Base-by-base conservation (phyloP, 2,797 vertebrate species). In the Acestrorhynchus altus region DNA sequence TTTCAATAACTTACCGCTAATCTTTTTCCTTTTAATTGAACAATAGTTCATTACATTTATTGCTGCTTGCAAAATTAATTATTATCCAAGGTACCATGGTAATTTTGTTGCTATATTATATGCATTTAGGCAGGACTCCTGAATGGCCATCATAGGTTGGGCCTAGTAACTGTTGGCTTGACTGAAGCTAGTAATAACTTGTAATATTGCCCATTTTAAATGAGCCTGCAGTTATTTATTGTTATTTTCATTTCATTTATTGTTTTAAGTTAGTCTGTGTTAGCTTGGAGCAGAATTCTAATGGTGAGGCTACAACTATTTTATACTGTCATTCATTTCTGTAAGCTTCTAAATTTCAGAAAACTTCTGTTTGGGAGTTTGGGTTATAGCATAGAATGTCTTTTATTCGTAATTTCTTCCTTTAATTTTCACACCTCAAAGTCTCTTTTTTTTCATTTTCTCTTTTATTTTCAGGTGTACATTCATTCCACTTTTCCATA, bases 11-110 rank as follows among this genome's bases (percentile, higher is more conserved):
- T 35, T 63, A 52, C 31, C 49, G n/a, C 71, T 73, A 67, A 69
- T 64, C 31, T 76, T 81, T 74, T 59, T 67, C 60, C 52, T 52
- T 76, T 81, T 80, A 83, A 84, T 78, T 76, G 74, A 72, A 74
- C 65, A 77, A 63, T 81, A 75, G 67, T 67, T 83, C 72, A 80
- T 83, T 72, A 76, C 68, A 9, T 78, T 75, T 39, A 78, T 70
- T 71, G 57, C 63, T 65, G 22, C 24, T 75, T 71, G 47, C 42
- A 52, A 61, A 82, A 78, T 66, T 5, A 64, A 61, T 68, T 20
- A 24, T 69, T 79, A 77, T 61, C 22, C 26, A 59, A 78, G 22
- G 51, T 57, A 72, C 51, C 73, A 20, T 24, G 40, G n/a, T n/a
- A n/a, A 52, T 26, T 47, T 35, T 78, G 59, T 72, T 57, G 39